A percentile compares a stretch with the other conserved stretches of the same genome.
phyloP scores from a whole-genome alignment of 30 jellyfish, hydroid and myxozoan species.

The Aurelia aurita region DNA sequence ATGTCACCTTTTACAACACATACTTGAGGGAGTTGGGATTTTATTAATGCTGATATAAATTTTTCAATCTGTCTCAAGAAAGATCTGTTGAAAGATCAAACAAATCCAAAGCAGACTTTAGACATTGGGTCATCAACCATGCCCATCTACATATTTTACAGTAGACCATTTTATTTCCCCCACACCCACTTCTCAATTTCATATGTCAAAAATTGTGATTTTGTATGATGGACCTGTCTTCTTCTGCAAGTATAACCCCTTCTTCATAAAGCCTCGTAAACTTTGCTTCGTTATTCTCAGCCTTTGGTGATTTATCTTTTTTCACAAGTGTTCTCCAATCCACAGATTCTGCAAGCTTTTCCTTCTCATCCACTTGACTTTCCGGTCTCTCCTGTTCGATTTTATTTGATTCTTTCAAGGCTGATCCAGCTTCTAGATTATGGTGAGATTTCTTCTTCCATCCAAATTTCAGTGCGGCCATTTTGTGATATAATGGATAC shows the following conservation, averaged over 20 bases:
- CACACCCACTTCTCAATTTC: no score
- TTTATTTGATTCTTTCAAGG: background rate
- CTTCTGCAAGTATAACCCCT: slow-evolving; percentile 63
- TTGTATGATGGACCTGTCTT: no score
- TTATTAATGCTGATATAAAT: no score
- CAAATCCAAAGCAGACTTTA: no score
- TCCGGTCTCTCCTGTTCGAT: slow-evolving; percentile 2
- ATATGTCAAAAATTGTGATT: no score
- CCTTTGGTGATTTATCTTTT: background rate
- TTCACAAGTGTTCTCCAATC: slow-evolving; percentile 63
- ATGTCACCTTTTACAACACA: no score
- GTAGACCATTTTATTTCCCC: no score
- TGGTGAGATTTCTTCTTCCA: slow-evolving; percentile 55
- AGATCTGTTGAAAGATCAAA: no score
- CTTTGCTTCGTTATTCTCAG: slow-evolving; percentile 33
- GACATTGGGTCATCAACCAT: no score
- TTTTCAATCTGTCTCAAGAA: no score
- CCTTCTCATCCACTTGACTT: slow-evolving; percentile 20
- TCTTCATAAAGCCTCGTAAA: slow-evolving; percentile 55
- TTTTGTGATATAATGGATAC: background rate
- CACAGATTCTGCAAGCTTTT: slow-evolving; percentile 7
- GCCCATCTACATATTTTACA: no score
- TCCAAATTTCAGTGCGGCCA: slow-evolving; percentile 52
- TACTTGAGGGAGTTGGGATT: no score
- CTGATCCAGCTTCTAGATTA: slow-evolving; percentile 36